Evolutionary conservation across 2,888 invertebrate species (phyloP).

Genomic region (Belgica antarctica): DNA sequence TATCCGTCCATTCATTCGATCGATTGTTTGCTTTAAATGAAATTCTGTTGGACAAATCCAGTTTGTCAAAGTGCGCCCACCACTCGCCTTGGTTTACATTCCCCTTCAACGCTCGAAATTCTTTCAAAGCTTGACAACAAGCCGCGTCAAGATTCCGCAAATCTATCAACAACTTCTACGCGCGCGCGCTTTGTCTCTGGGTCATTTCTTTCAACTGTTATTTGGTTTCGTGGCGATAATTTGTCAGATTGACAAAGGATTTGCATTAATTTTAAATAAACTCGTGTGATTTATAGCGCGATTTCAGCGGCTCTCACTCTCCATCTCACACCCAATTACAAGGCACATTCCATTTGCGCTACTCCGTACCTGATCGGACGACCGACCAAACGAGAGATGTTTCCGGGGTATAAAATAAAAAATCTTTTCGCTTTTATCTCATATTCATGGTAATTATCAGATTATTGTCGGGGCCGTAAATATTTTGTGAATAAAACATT

Average conservation of each 20-base stretch:
- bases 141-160: no score
- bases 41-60: constrained; percentile 18
- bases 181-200: constrained; percentile 21
- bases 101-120: background rate
- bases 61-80: background rate
- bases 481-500: constrained; percentile 12
- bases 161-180: no score
- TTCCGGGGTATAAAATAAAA: constrained; percentile 18
- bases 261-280: constrained; percentile 37
- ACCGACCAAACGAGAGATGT: background rate
- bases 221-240: constrained; percentile 26
- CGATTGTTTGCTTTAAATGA: background rate
- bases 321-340: constrained; percentile 15
- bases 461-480: constrained; percentile 24
- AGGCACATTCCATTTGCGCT: background rate
- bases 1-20: no score
- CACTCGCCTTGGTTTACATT: constrained; percentile 25
- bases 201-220: constrained; percentile 25
- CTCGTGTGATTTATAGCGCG: constrained; percentile 19
- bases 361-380: background rate
- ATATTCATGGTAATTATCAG: constrained; percentile 32
- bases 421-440: constrained; percentile 5
- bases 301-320: constrained; percentile 8
- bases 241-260: constrained; percentile 37
- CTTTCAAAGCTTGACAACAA: background rate